Percentiles rank a stretch among this genome's conserved stretches.
Evolutionary conservation across 2,888 invertebrate genomes (phyloP).

Genomic region (Sthenelais limicola): DNA sequence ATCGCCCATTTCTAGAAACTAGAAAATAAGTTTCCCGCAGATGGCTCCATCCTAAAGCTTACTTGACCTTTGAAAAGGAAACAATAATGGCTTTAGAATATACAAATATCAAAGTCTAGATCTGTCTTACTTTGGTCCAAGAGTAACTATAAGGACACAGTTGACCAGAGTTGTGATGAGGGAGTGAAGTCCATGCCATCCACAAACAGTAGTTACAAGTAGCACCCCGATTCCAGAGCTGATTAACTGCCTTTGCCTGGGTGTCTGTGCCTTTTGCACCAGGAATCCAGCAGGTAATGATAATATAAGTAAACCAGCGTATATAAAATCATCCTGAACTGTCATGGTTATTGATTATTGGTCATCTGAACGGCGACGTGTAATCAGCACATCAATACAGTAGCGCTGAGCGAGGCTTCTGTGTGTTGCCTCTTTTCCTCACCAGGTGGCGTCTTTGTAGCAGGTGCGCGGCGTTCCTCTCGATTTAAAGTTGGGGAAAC

Average conservation of each 20-base stretch:
- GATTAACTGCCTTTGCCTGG: slow-evolving; percentile 52
- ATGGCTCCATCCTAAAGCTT: background rate
- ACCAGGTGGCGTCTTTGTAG: too few species aligned
- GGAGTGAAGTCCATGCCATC: slow-evolving; percentile 58
- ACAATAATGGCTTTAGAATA: background rate
- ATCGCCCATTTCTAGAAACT: background rate
- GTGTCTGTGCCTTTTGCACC: slow-evolving; percentile 54
- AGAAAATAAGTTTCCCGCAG: background rate
- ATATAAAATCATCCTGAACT: slow-evolving; percentile 60
- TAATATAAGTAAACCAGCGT: slow-evolving; percentile 57
- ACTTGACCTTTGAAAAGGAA: background rate
- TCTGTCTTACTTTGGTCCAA: slow-evolving; percentile 46
- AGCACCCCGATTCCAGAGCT: slow-evolving; percentile 55
- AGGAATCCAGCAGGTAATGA: slow-evolving; percentile 60
- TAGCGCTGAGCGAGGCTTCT: too few species aligned
- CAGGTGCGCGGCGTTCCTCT: too few species aligned
- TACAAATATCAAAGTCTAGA: background rate
- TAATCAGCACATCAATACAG: too few species aligned
- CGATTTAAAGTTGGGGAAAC: too few species aligned
- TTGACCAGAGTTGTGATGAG: slow-evolving; percentile 60
- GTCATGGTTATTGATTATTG: background rate
- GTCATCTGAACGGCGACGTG: background rate
- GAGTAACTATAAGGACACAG: slow-evolving; percentile 55
- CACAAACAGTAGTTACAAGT: slow-evolving; percentile 57
- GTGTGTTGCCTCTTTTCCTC: too few species aligned